These are phyloP conservation scores for Rhaphigaster nebulosa DNA, from an alignment of 2,888 invertebrate genomes.

Conservation along the genomic window DNA sequence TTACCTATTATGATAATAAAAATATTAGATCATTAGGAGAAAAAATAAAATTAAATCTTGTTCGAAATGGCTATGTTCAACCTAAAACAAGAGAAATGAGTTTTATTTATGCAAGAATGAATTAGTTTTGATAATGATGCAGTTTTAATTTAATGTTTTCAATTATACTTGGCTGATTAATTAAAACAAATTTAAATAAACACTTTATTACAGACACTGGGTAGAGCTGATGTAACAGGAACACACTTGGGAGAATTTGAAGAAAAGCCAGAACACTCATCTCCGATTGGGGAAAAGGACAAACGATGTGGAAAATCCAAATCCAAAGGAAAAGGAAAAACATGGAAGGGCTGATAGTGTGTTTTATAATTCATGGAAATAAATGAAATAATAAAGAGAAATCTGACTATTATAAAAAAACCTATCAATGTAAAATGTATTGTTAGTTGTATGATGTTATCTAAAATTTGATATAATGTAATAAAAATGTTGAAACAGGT, in stretches of 20 bases:
- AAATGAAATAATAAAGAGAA: background rate
- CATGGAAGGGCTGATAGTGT: background rate
- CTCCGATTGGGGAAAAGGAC: background rate
- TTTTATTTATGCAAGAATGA: no score
- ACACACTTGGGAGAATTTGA: slow-evolving; percentile 37
- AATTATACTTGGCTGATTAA: background rate
- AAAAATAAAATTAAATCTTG: no score
- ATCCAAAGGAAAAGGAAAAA: background rate
- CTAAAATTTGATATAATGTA: no score
- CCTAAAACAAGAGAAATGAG: no score
- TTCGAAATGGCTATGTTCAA: no score
- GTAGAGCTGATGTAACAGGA: background rate
- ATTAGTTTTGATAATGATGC: background rate
- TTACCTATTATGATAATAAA: no score
- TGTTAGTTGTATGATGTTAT: no score
- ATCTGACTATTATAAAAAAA: background rate
- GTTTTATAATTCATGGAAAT: background rate
- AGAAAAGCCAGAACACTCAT: background rate
- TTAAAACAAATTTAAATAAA: background rate
- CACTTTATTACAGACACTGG: background rate
- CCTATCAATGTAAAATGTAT: background rate
- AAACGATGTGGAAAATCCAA: background rate
- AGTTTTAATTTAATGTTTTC: background rate
- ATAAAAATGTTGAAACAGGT: no score
- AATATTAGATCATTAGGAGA: no score